Conservation (phyloP, 64 coral and sea anemone genomes). For the Dendrophyllia cribrosa region DNA sequence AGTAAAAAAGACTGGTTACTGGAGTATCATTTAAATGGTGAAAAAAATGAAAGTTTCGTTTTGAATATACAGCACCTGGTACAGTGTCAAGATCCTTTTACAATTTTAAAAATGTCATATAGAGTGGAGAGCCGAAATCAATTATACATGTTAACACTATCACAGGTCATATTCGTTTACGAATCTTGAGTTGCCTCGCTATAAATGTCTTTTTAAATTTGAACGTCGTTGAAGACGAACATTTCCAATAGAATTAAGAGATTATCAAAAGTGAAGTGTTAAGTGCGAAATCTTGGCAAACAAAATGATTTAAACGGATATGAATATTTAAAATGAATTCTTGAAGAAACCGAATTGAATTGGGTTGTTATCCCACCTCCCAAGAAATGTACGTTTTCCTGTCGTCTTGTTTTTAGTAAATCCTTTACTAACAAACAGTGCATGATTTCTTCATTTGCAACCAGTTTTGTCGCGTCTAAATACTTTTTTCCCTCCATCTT, state of each 20-base stretch:
- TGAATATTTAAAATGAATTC: slow-evolving; percentile 15
- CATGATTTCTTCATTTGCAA: no score
- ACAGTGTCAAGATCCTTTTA: not conserved
- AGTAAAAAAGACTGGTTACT: not conserved
- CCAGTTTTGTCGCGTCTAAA: no score
- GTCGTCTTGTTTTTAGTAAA: not conserved
- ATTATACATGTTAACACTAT: not conserved
- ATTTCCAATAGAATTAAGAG: not conserved
- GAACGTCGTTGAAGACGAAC: not conserved
- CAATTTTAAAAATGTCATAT: not conserved
- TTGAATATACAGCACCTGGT: not conserved
- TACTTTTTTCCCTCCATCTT: no score
- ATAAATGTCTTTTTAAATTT: no score
- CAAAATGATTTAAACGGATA: not conserved
- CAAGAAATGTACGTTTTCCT: not conserved
- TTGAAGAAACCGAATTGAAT: not conserved
- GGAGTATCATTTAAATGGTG: not conserved
- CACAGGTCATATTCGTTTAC: not conserved
- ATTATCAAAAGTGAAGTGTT: not conserved
- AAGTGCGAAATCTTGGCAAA: not conserved
- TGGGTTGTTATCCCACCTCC: not conserved
- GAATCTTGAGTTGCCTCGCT: no score
- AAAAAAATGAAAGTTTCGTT: no score
- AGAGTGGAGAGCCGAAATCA: not conserved
- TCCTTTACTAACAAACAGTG: not conserved